phyloP scores from a whole-genome alignment of 2,888 invertebrate species.

The Tuta absoluta region DNA sequence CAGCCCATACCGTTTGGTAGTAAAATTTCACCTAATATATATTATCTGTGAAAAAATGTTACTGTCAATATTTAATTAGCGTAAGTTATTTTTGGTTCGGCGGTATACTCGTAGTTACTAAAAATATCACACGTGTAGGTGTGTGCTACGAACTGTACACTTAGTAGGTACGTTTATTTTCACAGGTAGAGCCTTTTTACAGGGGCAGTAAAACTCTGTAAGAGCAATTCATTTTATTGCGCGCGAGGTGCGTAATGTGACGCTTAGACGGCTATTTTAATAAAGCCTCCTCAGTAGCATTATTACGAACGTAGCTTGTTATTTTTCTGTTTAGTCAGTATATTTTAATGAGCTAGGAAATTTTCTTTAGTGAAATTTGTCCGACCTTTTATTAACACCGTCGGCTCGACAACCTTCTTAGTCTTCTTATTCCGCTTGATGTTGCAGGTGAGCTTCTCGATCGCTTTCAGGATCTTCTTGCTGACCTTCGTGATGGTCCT shows the following conservation, averaged over 20 bases:
- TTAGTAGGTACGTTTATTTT: too few species aligned
- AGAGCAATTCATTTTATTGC: constrained; percentile 37
- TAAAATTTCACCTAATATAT: too few species aligned
- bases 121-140: constrained; percentile 11
- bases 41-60: too few species aligned
- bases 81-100: too few species aligned
- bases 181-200: constrained; percentile 32
- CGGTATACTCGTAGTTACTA: not conserved
- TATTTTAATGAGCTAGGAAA: not conserved
- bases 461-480: constrained; percentile 72
- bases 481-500: constrained; percentile 78
- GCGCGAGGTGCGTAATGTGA: constrained; percentile 33
- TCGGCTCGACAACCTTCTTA: constrained; percentile 50
- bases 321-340: not conserved
- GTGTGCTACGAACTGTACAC: constrained; percentile 37
- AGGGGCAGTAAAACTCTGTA: constrained; percentile 33
- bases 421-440: constrained; percentile 61
- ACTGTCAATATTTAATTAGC: too few species aligned
- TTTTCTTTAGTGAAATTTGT: constrained; percentile 23
- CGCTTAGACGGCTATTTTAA: constrained; percentile 14
- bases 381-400: constrained; percentile 45
- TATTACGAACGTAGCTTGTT: not conserved
- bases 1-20: too few species aligned
- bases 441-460: constrained; percentile 72
- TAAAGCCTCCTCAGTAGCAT: not conserved